phyloP scores from a whole-genome alignment of 1,140 invertebrate species.

The Orchestia grillus region DNA sequence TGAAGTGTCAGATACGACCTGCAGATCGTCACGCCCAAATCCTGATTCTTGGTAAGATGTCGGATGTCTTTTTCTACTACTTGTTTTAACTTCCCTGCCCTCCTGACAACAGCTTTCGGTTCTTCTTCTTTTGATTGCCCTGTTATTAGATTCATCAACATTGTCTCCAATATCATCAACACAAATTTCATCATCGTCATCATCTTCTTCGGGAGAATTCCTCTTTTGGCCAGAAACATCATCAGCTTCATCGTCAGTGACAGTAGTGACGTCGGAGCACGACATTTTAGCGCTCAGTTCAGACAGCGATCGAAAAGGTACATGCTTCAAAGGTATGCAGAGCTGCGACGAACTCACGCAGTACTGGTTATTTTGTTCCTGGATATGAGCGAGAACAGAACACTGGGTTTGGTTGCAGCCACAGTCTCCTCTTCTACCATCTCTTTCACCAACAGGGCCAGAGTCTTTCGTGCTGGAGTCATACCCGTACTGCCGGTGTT shows the following conservation, averaged over 20 bases:
- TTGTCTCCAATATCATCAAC: conserved; percentile 24
- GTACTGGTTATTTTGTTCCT: conserved; percentile 24
- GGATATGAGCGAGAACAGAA: neutral
- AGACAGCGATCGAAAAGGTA: conserved; percentile 4
- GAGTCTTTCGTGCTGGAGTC: neutral
- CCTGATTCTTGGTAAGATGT: neutral
- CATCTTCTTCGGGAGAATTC: conserved; percentile 19
- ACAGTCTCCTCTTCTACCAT: neutral
- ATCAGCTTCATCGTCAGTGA: conserved; percentile 14
- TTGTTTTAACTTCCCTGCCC: neutral
- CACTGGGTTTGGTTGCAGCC: neutral
- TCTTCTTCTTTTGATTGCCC: conserved; percentile 12
- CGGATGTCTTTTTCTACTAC: neutral
- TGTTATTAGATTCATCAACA: conserved; percentile 4
- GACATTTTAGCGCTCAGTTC: conserved; percentile 48
- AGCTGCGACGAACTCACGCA: conserved; percentile 20
- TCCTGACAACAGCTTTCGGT: neutral
- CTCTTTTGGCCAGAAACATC: neutral
- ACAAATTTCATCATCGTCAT: conserved; percentile 43
- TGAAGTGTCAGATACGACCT: conserved; percentile 22
- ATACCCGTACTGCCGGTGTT: neutral
- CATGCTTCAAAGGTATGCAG: neutral
- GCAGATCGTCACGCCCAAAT: neutral
- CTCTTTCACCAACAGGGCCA: neutral
- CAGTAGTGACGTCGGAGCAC: neutral